phyloP scores from a whole-genome alignment of 2,113 vertebrate species.

The Nanorana parkeri region DNA sequence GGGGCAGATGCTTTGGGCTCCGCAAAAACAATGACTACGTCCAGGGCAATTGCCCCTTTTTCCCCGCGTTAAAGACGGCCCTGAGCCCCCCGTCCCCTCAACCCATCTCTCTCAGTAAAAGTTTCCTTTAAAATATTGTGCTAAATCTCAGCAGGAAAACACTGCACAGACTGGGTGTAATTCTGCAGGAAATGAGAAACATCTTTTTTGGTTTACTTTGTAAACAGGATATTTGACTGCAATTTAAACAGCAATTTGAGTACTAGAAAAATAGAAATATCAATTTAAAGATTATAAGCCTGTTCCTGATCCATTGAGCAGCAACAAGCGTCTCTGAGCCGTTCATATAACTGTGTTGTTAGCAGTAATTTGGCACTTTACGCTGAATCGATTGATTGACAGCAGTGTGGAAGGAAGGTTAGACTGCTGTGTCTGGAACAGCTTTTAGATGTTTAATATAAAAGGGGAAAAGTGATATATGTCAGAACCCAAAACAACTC shows the following conservation, averaged over 20 bases:
- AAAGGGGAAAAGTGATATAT: no score
- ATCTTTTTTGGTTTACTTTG: slow-evolving; percentile 1
- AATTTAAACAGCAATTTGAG: slow-evolving; percentile 21
- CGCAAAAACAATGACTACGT: no score
- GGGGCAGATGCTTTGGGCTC: no score
- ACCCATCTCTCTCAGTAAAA: no score
- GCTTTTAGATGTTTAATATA: no score
- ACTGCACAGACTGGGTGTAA: background rate
- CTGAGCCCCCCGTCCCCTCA: no score
- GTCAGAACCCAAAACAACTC: no score
- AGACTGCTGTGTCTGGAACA: no score
- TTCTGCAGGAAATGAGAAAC: slow-evolving; percentile 1
- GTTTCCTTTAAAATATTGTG: no score
- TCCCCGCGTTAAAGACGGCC: no score
- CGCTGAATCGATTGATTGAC: slow-evolving; percentile 1
- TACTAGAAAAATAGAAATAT: background rate
- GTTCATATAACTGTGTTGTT: background rate
- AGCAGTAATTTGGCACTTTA: background rate
- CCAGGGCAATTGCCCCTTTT: no score
- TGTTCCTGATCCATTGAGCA: background rate
- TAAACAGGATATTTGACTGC: slow-evolving; percentile 1
- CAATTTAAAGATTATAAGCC: background rate
- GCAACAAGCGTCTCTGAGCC: background rate
- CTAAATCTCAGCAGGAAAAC: background rate
- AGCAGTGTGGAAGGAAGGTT: background rate